Percentiles rank a stretch among this genome's conserved stretches.
phyloP scores from a whole-genome alignment of 2,797 vertebrate genomes.

The Spinus olivaceus region DNA sequence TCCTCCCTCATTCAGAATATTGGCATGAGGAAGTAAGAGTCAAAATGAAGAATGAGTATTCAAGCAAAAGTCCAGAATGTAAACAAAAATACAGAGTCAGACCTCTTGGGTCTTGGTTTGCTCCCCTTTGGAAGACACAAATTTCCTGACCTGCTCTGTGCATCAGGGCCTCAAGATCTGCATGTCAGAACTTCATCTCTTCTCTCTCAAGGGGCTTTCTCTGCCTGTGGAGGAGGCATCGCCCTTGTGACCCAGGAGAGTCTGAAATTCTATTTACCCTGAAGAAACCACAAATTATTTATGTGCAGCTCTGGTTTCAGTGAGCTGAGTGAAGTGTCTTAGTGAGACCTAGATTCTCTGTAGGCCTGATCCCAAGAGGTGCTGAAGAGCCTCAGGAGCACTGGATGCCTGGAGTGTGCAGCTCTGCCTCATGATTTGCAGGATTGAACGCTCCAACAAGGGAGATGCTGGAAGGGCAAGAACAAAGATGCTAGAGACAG shows the following conservation, averaged over 20 bases:
- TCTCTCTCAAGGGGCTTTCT: slow-evolving; percentile 1
- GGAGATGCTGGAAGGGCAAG: background rate
- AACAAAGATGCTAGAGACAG: slow-evolving; percentile 1
- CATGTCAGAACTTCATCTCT: background rate
- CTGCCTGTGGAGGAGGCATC: background rate
- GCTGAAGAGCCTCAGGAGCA: background rate
- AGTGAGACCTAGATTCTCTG: slow-evolving; percentile 47
- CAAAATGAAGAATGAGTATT: background rate
- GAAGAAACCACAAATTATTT: slow-evolving; percentile 59
- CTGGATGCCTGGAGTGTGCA: background rate
- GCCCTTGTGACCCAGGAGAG: slow-evolving; percentile 13
- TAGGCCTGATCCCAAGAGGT: slow-evolving; percentile 25
- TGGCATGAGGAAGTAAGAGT: background rate
- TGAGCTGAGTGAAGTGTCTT: slow-evolving; percentile 30
- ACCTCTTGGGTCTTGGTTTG: background rate
- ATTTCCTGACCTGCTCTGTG: background rate
- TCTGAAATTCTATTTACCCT: slow-evolving; percentile 59
- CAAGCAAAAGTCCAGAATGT: background rate
- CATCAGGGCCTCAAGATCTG: background rate
- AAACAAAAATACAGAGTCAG: background rate
- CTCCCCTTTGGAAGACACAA: background rate
- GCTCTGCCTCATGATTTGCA: background rate
- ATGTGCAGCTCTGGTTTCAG: slow-evolving; percentile 48
- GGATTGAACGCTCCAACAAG: background rate
- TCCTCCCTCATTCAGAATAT: background rate